These are phyloP conservation scores for Muntiacus muntjak DNA, from an alignment of 2,113 vertebrate species.

Conservation along the genomic window DNA sequence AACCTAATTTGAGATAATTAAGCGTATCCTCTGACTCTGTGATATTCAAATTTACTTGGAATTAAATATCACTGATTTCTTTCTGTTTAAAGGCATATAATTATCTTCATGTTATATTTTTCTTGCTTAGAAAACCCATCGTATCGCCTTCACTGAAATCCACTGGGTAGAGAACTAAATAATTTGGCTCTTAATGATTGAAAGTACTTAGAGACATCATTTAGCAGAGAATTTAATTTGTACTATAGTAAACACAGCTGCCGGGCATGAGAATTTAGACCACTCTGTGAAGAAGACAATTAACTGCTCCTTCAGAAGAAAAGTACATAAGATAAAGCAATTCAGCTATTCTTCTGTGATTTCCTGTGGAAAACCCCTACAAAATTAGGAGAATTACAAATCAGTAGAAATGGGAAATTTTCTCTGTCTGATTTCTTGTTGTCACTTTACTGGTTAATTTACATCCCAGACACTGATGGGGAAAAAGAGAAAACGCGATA, in stretches of 20 bases:
- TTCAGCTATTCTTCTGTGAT: conserved; percentile 54
- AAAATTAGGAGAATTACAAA: conserved; percentile 55
- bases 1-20: conserved; percentile 7
- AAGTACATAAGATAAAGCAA: conserved; percentile 53
- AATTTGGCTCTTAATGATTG: neutral
- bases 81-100: conserved; percentile 1
- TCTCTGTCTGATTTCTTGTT: conserved; percentile 56
- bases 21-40: neutral
- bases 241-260: conserved; percentile 23
- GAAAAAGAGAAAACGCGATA: conserved; percentile 4
- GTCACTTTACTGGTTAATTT: conserved; percentile 33
- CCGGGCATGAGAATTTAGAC: neutral
- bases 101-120: neutral
- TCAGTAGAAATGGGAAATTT: conserved; percentile 66
- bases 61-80: neutral
- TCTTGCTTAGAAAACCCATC: neutral
- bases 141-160: neutral
- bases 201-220: neutral
- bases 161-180: neutral
- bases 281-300: neutral
- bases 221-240: conserved; percentile 8
- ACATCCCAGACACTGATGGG: neutral
- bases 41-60: neutral
- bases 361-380: conserved; percentile 71
- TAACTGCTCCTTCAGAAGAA: conserved; percentile 43